These are phyloP conservation scores for Lepidostoma basale DNA, from an alignment of 1,140 invertebrate genomes.

Conservation along the genomic window DNA sequence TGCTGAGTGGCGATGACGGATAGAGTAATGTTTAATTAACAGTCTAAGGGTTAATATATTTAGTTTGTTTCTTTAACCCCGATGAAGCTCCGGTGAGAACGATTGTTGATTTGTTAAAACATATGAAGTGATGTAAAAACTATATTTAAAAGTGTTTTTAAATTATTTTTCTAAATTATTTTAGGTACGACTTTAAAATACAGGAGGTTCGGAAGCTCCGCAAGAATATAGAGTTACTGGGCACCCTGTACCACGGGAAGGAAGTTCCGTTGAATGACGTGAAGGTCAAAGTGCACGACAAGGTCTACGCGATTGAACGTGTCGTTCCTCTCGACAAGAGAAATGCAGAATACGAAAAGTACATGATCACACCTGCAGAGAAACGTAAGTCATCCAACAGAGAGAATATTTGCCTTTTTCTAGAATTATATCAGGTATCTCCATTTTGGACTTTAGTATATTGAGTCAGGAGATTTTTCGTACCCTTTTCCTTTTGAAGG, in stretches of 20 bases:
- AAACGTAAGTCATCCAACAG: conserved; percentile 56
- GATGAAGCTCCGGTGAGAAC: too few species aligned
- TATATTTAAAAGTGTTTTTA: neutral
- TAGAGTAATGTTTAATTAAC: too few species aligned
- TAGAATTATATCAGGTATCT: too few species aligned
- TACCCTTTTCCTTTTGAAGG: too few species aligned
- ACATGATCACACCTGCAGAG: conserved; percentile 49
- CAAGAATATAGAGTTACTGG: conserved; percentile 51
- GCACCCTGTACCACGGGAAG: conserved; percentile 57
- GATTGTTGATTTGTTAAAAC: neutral
- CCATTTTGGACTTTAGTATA: too few species aligned
- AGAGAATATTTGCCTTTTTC: too few species aligned
- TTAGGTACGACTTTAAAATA: conserved; percentile 63
- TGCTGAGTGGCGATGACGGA: too few species aligned
- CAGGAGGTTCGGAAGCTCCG: conserved; percentile 53
- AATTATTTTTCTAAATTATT: conserved; percentile 38
- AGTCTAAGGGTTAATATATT: too few species aligned
- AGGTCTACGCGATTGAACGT: conserved; percentile 68
- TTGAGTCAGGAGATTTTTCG: too few species aligned
- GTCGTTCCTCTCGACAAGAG: conserved; percentile 54
- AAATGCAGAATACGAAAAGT: conserved; percentile 50
- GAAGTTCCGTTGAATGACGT: conserved; percentile 63
- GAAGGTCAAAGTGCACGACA: conserved; percentile 63
- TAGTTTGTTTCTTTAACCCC: neutral
- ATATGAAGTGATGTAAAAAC: neutral